A percentile compares a stretch with the other conserved stretches of the same genome.
phyloP scores from a whole-genome alignment of 2,888 invertebrate species.

The Onchidella celtica region DNA sequence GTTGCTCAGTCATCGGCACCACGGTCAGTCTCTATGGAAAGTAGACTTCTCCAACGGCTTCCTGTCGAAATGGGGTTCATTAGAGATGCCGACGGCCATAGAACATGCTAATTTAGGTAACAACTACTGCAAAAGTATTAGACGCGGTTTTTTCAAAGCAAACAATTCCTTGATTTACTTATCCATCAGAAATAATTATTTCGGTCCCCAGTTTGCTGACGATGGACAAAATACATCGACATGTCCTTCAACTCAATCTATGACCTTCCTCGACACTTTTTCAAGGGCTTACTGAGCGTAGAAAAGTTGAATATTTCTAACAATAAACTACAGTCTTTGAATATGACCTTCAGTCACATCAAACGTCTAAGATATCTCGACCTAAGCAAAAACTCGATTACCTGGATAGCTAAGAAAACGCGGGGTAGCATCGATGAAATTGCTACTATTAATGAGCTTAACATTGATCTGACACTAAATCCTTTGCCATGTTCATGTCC shows the following conservation, averaged over 20 bases:
- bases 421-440: too few relatives aligned
- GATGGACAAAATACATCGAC: neutral
- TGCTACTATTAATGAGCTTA: too few relatives aligned
- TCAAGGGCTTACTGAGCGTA: neutral
- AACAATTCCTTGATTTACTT: too few relatives aligned
- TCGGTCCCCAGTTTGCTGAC: too few relatives aligned
- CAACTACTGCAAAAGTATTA: too few relatives aligned
- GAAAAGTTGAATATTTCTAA: too few relatives aligned
- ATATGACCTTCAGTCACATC: constrained; percentile 7
- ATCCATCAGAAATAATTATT: too few relatives aligned
- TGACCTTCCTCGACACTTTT: too few relatives aligned
- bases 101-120: neutral
- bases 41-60: constrained; percentile 26
- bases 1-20: neutral
- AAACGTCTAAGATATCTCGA: neutral
- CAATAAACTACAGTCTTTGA: too few relatives aligned
- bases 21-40: neutral
- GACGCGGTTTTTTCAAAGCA: neutral
- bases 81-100: neutral
- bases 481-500: too few relatives aligned
- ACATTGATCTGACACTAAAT: too few relatives aligned
- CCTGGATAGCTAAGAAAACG: neutral
- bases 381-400: neutral
- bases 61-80: constrained; percentile 5
- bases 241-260: constrained; percentile 20